Evolutionary conservation across 2,888 invertebrate genomes (phyloP).

Genomic region (Sphaerophoria taeniata): DNA sequence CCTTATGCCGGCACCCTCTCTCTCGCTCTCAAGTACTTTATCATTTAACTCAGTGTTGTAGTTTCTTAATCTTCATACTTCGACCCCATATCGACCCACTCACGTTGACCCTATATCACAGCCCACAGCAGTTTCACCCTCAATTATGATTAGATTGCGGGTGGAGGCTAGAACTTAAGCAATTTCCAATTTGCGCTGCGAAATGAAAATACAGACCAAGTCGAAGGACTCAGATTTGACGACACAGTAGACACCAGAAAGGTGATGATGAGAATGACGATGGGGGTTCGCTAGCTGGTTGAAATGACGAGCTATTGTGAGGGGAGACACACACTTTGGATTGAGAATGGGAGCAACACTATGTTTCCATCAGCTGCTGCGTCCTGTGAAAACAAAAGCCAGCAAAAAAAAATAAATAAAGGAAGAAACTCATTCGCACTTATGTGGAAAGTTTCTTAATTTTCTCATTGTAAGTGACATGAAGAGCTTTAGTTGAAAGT

Average conservation of each 20-base stretch:
- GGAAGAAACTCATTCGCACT: slow-evolving; percentile 66
- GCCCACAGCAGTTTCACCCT: neutral
- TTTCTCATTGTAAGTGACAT: slow-evolving; percentile 68
- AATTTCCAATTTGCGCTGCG: slow-evolving; percentile 73
- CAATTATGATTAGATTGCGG: slow-evolving; percentile 22
- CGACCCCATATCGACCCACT: neutral
- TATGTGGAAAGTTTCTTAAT: slow-evolving; percentile 73
- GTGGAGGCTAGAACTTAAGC: slow-evolving; percentile 63
- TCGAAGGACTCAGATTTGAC: slow-evolving; percentile 28
- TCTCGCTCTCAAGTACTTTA: slow-evolving; percentile 35
- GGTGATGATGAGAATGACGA: slow-evolving; percentile 42
- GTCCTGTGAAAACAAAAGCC: neutral
- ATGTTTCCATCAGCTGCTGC: slow-evolving; percentile 21
- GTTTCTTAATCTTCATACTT: slow-evolving; percentile 52
- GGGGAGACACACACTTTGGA: neutral
- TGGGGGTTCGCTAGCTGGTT: slow-evolving; percentile 32
- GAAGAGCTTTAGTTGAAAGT: slow-evolving; percentile 67
- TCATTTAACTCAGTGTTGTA: slow-evolving; percentile 56
- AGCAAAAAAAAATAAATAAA: slow-evolving; percentile 1
- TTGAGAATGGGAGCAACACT: slow-evolving; percentile 21
- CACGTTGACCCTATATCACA: slow-evolving; percentile 25
- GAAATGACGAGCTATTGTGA: slow-evolving; percentile 33
- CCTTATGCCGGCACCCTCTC: slow-evolving; percentile 25
- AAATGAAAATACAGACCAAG: slow-evolving; percentile 65
- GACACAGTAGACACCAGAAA: slow-evolving; percentile 22